Base-by-base conservation (phyloP, 2,797 vertebrate species). In the Chrosomus eos region DNA sequence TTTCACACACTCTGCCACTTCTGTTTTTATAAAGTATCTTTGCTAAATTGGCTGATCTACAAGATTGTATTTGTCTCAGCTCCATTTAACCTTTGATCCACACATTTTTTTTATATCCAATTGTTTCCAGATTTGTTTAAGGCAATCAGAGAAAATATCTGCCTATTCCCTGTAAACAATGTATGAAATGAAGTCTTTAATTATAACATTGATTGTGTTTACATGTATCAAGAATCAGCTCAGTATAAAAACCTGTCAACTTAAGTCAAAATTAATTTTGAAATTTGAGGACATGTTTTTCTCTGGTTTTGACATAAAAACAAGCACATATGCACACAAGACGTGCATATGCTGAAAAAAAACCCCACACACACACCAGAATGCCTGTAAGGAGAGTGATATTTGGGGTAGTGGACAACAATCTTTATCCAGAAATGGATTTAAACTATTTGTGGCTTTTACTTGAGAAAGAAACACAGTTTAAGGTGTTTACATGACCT, bases 121-220 rank as follows among this genome's bases (percentile, higher is more conserved):
- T 23, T 38, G 23, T 23, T 19, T 21, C 9, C 33, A 23, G 31
- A 68, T 68, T 5, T 74, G 21, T 75, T 36, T 7, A 8, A 16
- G 11, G 6, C 23, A 71, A 71, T n/a, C 38, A 43, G 36, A 43
- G 36, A 71, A 71, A 40, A 36, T n/a, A 31, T 48, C 18, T 28
- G 33, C 23, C 6, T n/a, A 31, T 45, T 60, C n/a, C n/a, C 38
- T 78, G 58, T 68, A 73, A 73, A 51, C 71, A 51, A 19, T 23
- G 10, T 43, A 28, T 19, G 8, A 78, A 73, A 73, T 53, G 2
- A 74, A 45, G 26, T 10, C 10, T 38, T 3, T 79, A 28, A 23
- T 45, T 64, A 64, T 66, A 66, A 33, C 45, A 74, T 21, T 78
- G 76, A 78, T 16, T 31, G 26, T 45, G 76, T 64, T 64, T 66